Evolutionary conservation across 23 tunicate species (phyloP).

Genomic region (Ascidia mentula): DNA sequence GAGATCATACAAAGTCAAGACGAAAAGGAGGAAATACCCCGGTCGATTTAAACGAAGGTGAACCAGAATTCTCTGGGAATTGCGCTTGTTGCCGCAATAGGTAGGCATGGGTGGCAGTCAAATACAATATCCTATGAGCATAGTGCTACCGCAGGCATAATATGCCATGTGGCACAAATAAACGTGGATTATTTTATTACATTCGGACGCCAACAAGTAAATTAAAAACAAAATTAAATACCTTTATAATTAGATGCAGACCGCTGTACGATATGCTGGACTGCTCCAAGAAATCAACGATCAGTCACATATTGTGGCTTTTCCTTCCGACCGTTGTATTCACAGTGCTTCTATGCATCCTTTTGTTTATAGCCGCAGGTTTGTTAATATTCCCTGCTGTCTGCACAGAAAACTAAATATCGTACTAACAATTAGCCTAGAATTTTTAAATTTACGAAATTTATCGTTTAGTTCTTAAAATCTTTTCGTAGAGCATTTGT

Average conservation of each 20-base stretch:
- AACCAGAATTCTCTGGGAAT: background rate
- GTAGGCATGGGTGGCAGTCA: background rate
- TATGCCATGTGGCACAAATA: too few relatives aligned
- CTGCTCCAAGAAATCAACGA: conserved; percentile 35
- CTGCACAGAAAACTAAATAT: too few relatives aligned
- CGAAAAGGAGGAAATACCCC: background rate
- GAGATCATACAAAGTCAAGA: background rate
- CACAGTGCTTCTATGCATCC: background rate
- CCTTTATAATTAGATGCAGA: conserved; percentile 16
- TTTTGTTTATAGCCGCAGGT: background rate
- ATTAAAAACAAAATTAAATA: too few relatives aligned
- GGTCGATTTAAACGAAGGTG: background rate
- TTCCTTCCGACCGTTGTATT: conserved; percentile 27
- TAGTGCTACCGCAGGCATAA: background rate
- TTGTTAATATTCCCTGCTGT: too few relatives aligned
- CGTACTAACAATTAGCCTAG: background rate
- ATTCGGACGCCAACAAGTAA: too few relatives aligned
- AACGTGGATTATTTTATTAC: too few relatives aligned
- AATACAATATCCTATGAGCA: background rate
- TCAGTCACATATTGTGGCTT: conserved; percentile 40
- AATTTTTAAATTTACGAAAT: background rate
- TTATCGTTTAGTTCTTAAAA: too few relatives aligned
- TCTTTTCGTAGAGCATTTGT: background rate
- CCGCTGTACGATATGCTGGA: conserved; percentile 25
- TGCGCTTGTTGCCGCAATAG: conserved; percentile 1